These are phyloP conservation scores for Galeopterus variegatus DNA, from an alignment of 2,113 vertebrate species.

Conservation along the genomic window DNA sequence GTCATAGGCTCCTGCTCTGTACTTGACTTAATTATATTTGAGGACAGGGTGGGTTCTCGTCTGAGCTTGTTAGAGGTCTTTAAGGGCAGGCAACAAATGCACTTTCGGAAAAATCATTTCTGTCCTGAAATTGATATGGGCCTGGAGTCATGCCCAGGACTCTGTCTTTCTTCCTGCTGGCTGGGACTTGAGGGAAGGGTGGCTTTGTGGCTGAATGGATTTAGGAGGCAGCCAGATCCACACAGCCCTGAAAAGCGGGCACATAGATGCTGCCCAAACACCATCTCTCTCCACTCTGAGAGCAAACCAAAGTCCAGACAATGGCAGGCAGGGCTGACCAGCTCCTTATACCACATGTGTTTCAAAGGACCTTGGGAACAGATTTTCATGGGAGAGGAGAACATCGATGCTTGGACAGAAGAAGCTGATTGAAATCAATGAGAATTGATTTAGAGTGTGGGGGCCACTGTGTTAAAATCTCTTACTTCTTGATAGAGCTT, in stretches of 20 bases:
- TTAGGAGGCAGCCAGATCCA: neutral
- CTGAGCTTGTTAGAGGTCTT: neutral
- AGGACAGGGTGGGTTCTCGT: neutral
- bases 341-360: slow-evolving; percentile 74
- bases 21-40: neutral
- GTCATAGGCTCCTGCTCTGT: neutral
- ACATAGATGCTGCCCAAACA: neutral
- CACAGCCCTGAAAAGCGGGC: neutral
- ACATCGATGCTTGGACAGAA: slow-evolving; percentile 85
- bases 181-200: neutral
- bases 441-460: slow-evolving; percentile 91
- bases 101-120: slow-evolving; percentile 1
- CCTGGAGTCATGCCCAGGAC: neutral
- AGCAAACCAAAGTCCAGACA: neutral
- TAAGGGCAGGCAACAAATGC: neutral
- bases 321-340: neutral
- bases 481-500: slow-evolving; percentile 88
- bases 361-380: slow-evolving; percentile 88
- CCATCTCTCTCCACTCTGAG: neutral
- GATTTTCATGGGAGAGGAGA: slow-evolving; percentile 84
- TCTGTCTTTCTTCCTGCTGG: neutral
- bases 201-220: neutral
- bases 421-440: slow-evolving; percentile 91
- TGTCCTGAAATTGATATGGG: neutral
- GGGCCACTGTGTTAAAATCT: slow-evolving; percentile 91